Percentiles rank a stretch among this genome's conserved stretches.
Conservation (phyloP, 2,797 vertebrate genomes). For the Sciurus vulgaris region DNA sequence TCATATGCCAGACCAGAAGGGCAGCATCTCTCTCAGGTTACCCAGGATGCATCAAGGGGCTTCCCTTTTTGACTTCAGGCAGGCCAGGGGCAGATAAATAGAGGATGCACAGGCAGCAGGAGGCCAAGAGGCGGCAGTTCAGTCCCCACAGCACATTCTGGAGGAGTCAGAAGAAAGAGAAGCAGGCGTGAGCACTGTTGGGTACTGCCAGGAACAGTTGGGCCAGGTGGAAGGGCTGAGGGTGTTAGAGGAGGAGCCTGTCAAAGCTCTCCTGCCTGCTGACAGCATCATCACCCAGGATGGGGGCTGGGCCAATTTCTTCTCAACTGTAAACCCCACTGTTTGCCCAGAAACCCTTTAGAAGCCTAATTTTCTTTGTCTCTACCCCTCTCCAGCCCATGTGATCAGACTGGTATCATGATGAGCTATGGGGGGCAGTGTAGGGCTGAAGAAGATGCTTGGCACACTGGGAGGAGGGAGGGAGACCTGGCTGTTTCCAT, state of each 20-base stretch:
- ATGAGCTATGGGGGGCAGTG: background rate
- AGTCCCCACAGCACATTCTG: background rate
- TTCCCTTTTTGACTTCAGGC: background rate
- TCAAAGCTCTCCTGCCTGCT: background rate
- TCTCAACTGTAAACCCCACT: background rate
- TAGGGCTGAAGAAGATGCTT: background rate
- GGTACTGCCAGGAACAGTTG: background rate
- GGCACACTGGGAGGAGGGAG: background rate
- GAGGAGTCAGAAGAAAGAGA: constrained; percentile 48
- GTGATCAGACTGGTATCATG: background rate
- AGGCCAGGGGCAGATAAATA: background rate
- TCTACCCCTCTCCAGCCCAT: background rate
- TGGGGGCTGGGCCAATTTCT: background rate
- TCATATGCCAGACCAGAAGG: background rate
- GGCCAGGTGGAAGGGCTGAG: background rate
- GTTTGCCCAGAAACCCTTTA: background rate
- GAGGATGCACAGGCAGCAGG: background rate
- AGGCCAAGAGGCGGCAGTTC: background rate
- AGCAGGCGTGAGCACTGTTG: background rate
- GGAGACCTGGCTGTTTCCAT: background rate
- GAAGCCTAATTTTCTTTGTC: background rate
- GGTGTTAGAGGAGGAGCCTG: background rate
- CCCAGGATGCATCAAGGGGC: background rate
- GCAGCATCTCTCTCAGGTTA: background rate
- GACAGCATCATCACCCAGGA: background rate